Evolutionary conservation across 1,140 invertebrate genomes (phyloP), one percentile per base, ranked within the genome.

Genomic region (Phocides pigmalion): DNA sequence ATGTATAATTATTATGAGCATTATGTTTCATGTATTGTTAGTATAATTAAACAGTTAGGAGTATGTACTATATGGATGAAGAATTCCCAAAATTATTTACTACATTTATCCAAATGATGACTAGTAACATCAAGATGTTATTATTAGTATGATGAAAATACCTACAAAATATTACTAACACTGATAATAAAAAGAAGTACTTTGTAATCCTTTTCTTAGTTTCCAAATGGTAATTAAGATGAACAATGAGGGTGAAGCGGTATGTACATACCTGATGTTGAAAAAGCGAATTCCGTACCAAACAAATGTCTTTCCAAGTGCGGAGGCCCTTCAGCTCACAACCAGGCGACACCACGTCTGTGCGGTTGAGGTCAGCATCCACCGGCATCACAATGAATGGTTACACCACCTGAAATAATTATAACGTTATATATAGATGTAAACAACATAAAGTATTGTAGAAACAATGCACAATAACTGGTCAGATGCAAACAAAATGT

Each of bases 351-450:
- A 87, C 88, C 87, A 89, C 88, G 83, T 87, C 88, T 87, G 87
- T 87, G 83, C 87, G 78, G 82, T 87, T 84, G 75, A 87, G 80
- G 85, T 88, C 83, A 89, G 88, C 88, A 91, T 91, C 87, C 87
- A 89, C 84, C 88, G 88, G 88, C 88, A 90, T 90, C 87, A 90
- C 88, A 90, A 84, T 86, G 82, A 89, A 86, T 89, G 81, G 82
- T 88, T 86, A 84, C 88, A 79, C 84, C 81, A 89, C 88, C 88
- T 90, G 62, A 44, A 46, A 69, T 41, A 72, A 70, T 42, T 42
- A 0, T 32, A 42, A 39, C n/a, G 42, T 25, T 15, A 22, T 12
- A 51, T 28, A 5, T 46, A n/a, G 22, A 54, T 17, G 8, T 32
- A 11, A n/a, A 32, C 28, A 3, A 28, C 2, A 8, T 3, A 28